Evolutionary conservation across 2,797 vertebrate genomes (phyloP), one percentile per base, ranked within the genome.

Genomic region (Serranus cabrilla): DNA sequence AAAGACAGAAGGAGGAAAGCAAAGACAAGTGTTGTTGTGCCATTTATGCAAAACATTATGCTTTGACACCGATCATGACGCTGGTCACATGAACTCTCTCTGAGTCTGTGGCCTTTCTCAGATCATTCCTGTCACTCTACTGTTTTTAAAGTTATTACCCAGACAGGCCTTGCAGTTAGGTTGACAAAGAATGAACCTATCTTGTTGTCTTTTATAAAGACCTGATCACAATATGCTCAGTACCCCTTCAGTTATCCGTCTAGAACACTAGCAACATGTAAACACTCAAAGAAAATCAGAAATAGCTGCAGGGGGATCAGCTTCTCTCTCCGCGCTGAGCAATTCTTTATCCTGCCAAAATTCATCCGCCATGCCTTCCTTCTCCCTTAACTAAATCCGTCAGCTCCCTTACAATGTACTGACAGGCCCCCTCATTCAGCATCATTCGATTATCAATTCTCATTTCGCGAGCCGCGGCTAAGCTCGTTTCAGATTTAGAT

Each of bases 381-480:
- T 93, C 91, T 92, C 80, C 81, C 86, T 84, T 91, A 91, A 91
- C 90, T 84, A 86, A 92, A 93, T 87, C 91, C 78, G 91, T 91
- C 92, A 91, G 91, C 79, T 90, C 80, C 71, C 83, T 91, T 85
- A 91, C 89, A 90, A 89, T 84, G 80, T 74, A 82, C 89, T 91
- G 93, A 93, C 92, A 93, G 91, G 82, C 79, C 70, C 81, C 87
- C 92, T 93, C 89, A 92, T 91, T 91, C 92, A 88, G 88, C 90
- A 91, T 93, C 90, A 92, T 92, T 92, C 82, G 77, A 93, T 93
- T 91, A 95, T 94, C 92, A 93, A 94, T 93, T 92, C 92, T 93
- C 93, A 91, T 93, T 94, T 87, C 40, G 56, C 37, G 25, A 87
- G 89, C 77, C n/a, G 47, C 68, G 39, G 87, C 85, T 90, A 83